Evolutionary conservation across 2,797 vertebrate genomes (phyloP).

Genomic region (Chelonia mydas): DNA sequence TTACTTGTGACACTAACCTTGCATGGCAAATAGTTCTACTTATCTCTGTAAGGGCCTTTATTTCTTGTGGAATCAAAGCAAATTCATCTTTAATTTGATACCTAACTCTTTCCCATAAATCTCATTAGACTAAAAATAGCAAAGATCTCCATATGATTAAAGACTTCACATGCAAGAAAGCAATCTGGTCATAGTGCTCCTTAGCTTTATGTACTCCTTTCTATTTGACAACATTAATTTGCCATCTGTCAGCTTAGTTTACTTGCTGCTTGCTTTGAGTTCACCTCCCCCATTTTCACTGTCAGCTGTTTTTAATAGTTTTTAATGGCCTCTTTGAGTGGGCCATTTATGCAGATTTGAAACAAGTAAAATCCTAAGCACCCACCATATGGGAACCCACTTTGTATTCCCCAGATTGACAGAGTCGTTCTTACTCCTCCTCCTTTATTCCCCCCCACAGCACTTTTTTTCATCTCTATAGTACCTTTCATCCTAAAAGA

Average conservation of each 20-base stretch:
- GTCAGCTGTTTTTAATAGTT: slow-evolving; percentile 76
- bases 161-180: slow-evolving; percentile 67
- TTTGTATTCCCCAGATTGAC: slow-evolving; percentile 37
- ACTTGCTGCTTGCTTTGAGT: slow-evolving; percentile 64
- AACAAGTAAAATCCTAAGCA: slow-evolving; percentile 64
- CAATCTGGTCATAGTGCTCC: slow-evolving; percentile 70
- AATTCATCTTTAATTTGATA: slow-evolving; percentile 71
- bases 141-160: slow-evolving; percentile 70
- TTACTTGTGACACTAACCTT: slow-evolving; percentile 62
- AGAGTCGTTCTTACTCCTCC: slow-evolving; percentile 35
- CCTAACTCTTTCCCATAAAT: slow-evolving; percentile 60
- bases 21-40: slow-evolving; percentile 62
- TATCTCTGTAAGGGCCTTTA: slow-evolving; percentile 54
- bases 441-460: neutral
- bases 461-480: neutral
- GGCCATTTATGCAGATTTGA: slow-evolving; percentile 66
- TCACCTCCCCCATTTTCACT: slow-evolving; percentile 49
- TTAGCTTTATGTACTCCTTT: slow-evolving; percentile 73
- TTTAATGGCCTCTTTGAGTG: slow-evolving; percentile 67
- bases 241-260: slow-evolving; percentile 75
- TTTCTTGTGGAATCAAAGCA: slow-evolving; percentile 73
- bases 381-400: slow-evolving; percentile 56
- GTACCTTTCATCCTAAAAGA: neutral
- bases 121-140: slow-evolving; percentile 78
- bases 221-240: slow-evolving; percentile 77